Evolutionary conservation across 2,113 vertebrate species (phyloP), one percentile per base, ranked within the genome.

Genomic region (Corynorhinus townsendii): DNA sequence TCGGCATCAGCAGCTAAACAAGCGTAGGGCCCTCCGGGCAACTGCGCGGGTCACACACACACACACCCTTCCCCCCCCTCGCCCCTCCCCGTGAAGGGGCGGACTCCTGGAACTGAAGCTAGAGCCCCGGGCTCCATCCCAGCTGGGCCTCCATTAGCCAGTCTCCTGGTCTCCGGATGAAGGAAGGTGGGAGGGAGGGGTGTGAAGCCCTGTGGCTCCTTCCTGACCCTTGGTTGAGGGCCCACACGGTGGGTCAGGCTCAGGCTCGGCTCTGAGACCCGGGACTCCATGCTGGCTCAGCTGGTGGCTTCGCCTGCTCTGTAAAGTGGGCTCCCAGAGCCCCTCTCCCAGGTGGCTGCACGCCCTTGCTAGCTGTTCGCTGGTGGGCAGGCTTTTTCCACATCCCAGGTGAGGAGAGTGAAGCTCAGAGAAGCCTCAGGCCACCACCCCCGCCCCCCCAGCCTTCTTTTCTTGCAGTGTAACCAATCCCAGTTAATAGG

Each of bases 401-500:
- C 28, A 59, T 68, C 8, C 10, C 40, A 24, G 24, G 38, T 35
- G 15, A 52, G 22, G 15, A 30, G 30, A 64, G n/a, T 1, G 17
- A 71, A 33, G 11, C 59, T 38, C 54, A 47, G 82, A 64, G 62
- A 54, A 11, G 64, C 24, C 71, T 1, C 2, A 9, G 38, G 45
- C 66, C 43, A 33, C 71, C 38, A 40, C 10, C 28, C 26, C 38
- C 4, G 38, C 28, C 5, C 76, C n/a, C 56, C 40, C 28, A 43
- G 1, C 64, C 76, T 81, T 22, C 45, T 87, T 45, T 6, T 28
- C 45, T 76, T 54, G 19, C 0, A 0, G 43, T 86, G 62, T 7
- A 0, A 28, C 47, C 11, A 24, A 69, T 66, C 62, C 47, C 62
- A 0, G 28, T 89, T 97, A 92, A 96, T n/a, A 95, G 88, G 11